These are phyloP conservation scores for Amaurobius ferox DNA, from an alignment of 2,888 invertebrate genomes.

Conservation along the genomic window DNA sequence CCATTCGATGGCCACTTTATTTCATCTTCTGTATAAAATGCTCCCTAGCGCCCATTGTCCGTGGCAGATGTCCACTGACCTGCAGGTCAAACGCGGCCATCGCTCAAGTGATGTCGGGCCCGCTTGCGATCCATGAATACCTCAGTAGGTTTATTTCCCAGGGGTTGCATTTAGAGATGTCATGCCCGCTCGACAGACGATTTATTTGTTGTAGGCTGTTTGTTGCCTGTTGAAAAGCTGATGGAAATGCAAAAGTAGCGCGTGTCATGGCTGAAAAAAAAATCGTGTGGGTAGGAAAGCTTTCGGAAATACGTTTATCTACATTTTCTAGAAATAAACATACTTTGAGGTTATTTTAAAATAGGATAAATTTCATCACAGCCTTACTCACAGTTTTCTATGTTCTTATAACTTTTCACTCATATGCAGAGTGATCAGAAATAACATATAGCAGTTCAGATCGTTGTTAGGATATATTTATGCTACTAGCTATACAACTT, in stretches of 20 bases:
- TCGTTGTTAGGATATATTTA: no score
- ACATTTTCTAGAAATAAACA: no score
- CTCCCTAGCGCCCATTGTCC: conserved; percentile 57
- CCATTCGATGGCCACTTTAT: conserved; percentile 62
- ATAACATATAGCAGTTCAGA: no score
- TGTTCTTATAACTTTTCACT: no score
- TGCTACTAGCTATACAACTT: no score
- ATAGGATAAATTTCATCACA: no score
- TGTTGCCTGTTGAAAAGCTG: neutral
- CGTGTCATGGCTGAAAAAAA: no score
- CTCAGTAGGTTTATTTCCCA: conserved; percentile 26
- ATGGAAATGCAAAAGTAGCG: neutral
- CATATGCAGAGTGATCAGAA: no score
- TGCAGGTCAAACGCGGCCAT: conserved; percentile 49
- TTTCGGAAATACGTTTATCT: no score
- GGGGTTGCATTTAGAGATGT: conserved; percentile 35
- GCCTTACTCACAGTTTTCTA: no score
- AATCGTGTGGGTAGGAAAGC: no score
- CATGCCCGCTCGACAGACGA: neutral
- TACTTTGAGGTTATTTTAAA: no score
- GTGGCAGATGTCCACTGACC: conserved; percentile 48
- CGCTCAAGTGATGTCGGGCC: conserved; percentile 24
- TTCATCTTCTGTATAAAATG: conserved; percentile 39
- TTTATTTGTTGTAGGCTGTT: neutral
- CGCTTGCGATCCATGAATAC: neutral